Conservation (phyloP, 2,113 vertebrate species). For the Myrmecobius fasciatus region DNA sequence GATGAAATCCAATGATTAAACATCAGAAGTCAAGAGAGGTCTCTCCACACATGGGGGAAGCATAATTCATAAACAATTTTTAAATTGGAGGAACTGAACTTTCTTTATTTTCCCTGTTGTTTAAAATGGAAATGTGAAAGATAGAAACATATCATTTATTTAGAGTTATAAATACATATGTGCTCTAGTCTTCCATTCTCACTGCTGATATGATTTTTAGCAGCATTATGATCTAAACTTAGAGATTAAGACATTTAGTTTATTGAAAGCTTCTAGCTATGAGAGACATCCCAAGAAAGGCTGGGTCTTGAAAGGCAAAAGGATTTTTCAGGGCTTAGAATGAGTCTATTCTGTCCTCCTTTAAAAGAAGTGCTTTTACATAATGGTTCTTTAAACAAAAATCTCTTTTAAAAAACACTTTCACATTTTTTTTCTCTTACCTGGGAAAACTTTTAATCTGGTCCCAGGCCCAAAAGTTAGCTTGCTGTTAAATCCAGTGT, state of each 20-base stretch:
- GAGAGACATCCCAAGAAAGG: neutral
- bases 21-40: slow-evolving; percentile 62
- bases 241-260: slow-evolving; percentile 15
- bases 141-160: slow-evolving; percentile 61
- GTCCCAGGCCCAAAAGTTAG: slow-evolving; percentile 76
- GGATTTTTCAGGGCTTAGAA: neutral
- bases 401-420: slow-evolving; percentile 35
- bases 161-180: slow-evolving; percentile 30
- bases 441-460: slow-evolving; percentile 68
- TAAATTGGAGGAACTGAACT: slow-evolving; percentile 52
- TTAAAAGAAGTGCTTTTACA: neutral
- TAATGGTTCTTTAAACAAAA: slow-evolving; percentile 24
- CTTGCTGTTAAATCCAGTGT: neutral
- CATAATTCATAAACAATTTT: slow-evolving; percentile 66
- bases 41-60: slow-evolving; percentile 50
- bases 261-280: slow-evolving; percentile 4
- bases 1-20: slow-evolving; percentile 69
- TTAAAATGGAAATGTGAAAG: slow-evolving; percentile 69
- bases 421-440: slow-evolving; percentile 72
- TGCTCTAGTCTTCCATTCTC: slow-evolving; percentile 49
- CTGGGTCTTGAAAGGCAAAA: neutral
- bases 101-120: slow-evolving; percentile 51
- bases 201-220: slow-evolving; percentile 40
- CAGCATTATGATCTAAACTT: neutral
- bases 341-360: neutral